Percentiles rank a stretch among this genome's conserved stretches.
phyloP scores from a whole-genome alignment of 2,113 vertebrate genomes.

The Trematomus loennbergii region DNA sequence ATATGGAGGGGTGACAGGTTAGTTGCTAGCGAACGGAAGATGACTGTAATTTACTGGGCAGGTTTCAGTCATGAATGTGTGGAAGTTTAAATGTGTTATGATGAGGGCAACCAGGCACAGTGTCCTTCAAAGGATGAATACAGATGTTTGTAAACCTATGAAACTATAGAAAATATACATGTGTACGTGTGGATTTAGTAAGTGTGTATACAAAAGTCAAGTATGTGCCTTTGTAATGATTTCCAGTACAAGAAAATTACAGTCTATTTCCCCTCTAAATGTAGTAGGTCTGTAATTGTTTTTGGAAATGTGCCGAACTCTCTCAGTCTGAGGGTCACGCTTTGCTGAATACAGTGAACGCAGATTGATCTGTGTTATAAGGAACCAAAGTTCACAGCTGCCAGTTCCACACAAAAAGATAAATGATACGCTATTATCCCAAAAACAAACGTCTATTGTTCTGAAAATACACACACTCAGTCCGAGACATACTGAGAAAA shows the following conservation, averaged over 20 bases:
- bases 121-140: slow-evolving; percentile 52
- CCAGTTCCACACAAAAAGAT: not conserved
- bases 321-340: not conserved
- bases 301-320: not conserved
- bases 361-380: not conserved
- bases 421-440: too few species aligned
- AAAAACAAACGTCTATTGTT: too few species aligned
- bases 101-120: not conserved
- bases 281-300: not conserved
- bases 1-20: slow-evolving; percentile 14
- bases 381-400: not conserved
- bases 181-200: not conserved
- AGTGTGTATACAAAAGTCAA: not conserved
- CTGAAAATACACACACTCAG: too few species aligned
- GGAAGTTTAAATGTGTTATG: slow-evolving; percentile 18
- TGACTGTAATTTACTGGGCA: slow-evolving; percentile 52
- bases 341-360: not conserved
- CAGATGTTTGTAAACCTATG: slow-evolving; percentile 26
- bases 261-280: not conserved
- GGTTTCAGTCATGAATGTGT: slow-evolving; percentile 34
- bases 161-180: slow-evolving; percentile 9
- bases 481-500: too few species aligned
- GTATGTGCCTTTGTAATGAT: not conserved
- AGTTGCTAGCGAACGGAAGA: slow-evolving; percentile 12
- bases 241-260: not conserved